Conservation (phyloP, 2,888 invertebrate genomes). For the Oxycera nigricornis region DNA sequence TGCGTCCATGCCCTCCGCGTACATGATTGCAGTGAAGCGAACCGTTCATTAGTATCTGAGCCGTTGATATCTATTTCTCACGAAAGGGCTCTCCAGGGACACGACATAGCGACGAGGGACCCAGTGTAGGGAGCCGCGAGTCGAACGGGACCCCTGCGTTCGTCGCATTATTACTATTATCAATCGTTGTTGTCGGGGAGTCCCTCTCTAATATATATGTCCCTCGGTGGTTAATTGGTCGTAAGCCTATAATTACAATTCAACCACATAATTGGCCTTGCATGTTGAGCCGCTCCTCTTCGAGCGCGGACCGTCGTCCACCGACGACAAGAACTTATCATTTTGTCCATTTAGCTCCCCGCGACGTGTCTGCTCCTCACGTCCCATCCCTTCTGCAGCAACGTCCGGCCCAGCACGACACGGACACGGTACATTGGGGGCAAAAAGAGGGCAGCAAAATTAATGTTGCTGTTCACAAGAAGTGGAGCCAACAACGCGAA, state of each 20-base stretch:
- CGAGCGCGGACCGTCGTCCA: background rate
- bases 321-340: conserved; percentile 16
- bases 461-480: too few relatives aligned
- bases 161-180: conserved; percentile 28
- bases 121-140: background rate
- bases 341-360: conserved; percentile 2
- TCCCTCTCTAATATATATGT: conserved; percentile 33
- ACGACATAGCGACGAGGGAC: background rate
- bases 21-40: background rate
- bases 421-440: too few relatives aligned
- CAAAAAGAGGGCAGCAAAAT: background rate
- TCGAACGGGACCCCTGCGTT: background rate
- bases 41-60: background rate
- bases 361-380: background rate
- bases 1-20: background rate
- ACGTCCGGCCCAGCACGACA: too few relatives aligned
- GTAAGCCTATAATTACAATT: conserved; percentile 38
- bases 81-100: conserved; percentile 6
- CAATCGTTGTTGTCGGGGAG: background rate
- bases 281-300: conserved; percentile 12
- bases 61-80: conserved; percentile 31
- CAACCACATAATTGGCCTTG: conserved; percentile 40
- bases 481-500: too few relatives aligned
- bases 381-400: too few relatives aligned
- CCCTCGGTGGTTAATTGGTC: conserved; percentile 38